Evolutionary conservation across 53 echinoderm and acorn worm species (phyloP), one percentile per base, ranked within the genome.

Genomic region (Paelopatides confundens): DNA sequence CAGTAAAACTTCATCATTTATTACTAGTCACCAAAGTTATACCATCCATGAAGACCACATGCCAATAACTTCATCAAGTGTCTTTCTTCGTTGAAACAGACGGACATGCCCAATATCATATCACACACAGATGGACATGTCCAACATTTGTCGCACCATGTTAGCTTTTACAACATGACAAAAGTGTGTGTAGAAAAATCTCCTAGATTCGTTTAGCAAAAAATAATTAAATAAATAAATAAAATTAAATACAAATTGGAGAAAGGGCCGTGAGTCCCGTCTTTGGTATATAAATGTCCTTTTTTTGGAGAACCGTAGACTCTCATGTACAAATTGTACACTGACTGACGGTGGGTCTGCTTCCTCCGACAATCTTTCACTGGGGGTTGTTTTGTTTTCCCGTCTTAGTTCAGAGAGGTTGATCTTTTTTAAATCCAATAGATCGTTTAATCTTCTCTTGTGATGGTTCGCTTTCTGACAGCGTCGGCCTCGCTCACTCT

Each of bases 401-500:
- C 58, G 21, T 21, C 58, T 58, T 58, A 58, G 21, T 58, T 58
- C n/a, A 58, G 58, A 58, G 58, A 58, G 58, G 24, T 74, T 74
- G 39, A 46, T 74, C 74, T 74, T 37, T 24, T 37, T 74, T 74
- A 35, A 74, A 74, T 74, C 74, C 74, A 74, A 74, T 26, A 27
- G 40, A 39, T 46, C 24, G 39, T 43, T 24, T 74, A 39, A 74
- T 74, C 74, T 74, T 46, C 27, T 39, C 36, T 40, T 74, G 21
- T 39, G 74, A 74, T 74, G 74, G 26, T 27, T 11, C 46, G 18
- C 9, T 36, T 74, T 46, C 8, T 23, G 40, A 26, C 74, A 74
- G 74, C 74, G 24, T 26, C 40, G 35, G 26, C 46, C 18, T 24
- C 40, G 39, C 74, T 46, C 47, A 27, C 28, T 27, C 74, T 21